Conservation (phyloP, 1,140 invertebrate genomes). For the Drosophila seguyi region DNA sequence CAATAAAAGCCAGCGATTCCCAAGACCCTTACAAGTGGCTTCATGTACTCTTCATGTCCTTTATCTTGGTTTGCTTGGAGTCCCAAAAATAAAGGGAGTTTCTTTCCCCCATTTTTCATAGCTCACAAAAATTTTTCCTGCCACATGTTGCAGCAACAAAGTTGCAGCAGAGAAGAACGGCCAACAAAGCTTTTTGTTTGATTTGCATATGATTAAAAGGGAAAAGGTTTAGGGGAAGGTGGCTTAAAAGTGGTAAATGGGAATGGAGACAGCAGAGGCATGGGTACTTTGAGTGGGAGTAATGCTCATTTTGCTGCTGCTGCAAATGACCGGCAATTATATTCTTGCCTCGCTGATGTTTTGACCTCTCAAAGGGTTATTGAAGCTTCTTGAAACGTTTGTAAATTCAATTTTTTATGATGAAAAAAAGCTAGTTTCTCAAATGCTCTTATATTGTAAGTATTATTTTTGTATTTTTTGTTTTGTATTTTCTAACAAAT, state of each 20-base stretch:
- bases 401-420: too few species aligned
- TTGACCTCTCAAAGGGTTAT: not conserved
- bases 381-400: not conserved
- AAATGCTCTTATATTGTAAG: too few species aligned
- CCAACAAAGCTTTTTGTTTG: conserved; percentile 61
- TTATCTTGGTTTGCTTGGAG: conserved; percentile 46
- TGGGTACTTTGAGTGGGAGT: not conserved
- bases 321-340: conserved; percentile 84
- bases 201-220: conserved; percentile 78
- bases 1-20: conserved; percentile 74
- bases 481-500: not conserved
- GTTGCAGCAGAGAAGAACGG: conserved; percentile 42
- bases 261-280: not conserved
- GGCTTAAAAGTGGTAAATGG: not conserved
- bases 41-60: conserved; percentile 28
- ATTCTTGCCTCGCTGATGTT: conserved; percentile 43
- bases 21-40: conserved; percentile 61
- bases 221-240: conserved; percentile 26
- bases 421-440: too few species aligned
- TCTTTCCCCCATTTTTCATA: conserved; percentile 3
- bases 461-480: too few species aligned
- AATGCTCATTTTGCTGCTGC: conserved; percentile 75
- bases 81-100: conserved; percentile 3
- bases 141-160: conserved; percentile 73
- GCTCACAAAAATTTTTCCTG: conserved; percentile 1